Percentiles rank a stretch among this genome's conserved stretches.
Evolutionary conservation across 1,140 invertebrate genomes (phyloP).

Genomic region (Andrena cerasifolii): DNA sequence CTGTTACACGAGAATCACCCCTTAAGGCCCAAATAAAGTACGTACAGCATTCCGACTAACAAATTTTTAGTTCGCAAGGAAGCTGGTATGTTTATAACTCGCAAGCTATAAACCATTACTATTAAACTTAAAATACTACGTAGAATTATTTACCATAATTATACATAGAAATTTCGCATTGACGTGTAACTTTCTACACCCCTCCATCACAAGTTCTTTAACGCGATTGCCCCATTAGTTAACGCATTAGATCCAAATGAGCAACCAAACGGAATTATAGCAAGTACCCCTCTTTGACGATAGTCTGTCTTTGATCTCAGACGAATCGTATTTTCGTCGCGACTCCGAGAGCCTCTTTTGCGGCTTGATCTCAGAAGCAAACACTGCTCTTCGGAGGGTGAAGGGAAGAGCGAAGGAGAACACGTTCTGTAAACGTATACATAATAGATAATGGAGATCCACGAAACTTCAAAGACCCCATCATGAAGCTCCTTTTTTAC

Average conservation of each 20-base stretch:
- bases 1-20: no score
- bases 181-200: background rate
- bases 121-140: no score
- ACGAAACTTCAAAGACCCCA: background rate
- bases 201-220: background rate
- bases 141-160: no score
- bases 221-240: background rate
- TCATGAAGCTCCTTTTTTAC: background rate
- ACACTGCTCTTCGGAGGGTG: conserved; percentile 11
- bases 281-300: background rate
- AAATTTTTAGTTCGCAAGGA: no score
- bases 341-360: conserved; percentile 43
- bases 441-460: conserved; percentile 22
- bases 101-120: no score
- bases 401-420: conserved; percentile 19
- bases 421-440: conserved; percentile 26
- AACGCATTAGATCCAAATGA: conserved; percentile 19
- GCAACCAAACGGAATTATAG: conserved; percentile 39
- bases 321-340: conserved; percentile 36
- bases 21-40: no score
- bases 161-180: no score
- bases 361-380: conserved; percentile 37
- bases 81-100: no score
- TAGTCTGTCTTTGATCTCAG: conserved; percentile 36
- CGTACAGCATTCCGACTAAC: no score